These are phyloP conservation scores for Mallotus villosus DNA, from an alignment of 2,797 vertebrate species.

Conservation along the genomic window DNA sequence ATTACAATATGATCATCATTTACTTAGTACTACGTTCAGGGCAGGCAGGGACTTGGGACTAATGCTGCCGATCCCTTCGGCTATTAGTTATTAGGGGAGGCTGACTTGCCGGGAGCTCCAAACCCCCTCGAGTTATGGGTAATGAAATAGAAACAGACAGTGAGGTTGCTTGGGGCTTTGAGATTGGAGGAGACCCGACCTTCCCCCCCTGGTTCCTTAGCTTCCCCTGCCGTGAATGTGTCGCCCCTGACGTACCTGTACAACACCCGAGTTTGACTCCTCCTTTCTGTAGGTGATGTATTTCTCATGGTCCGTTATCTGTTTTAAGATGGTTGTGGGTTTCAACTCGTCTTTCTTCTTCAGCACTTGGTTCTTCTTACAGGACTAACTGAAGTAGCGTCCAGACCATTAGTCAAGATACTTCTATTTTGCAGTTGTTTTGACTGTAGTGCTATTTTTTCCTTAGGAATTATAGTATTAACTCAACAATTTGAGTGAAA, in stretches of 20 bases:
- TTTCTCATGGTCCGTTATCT: constrained; percentile 5
- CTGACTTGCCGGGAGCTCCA: constrained; percentile 68
- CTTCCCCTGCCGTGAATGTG: constrained; percentile 37
- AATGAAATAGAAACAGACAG: constrained; percentile 61
- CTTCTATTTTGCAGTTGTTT: too few relatives aligned
- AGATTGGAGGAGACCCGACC: constrained; percentile 62
- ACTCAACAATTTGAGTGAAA: too few relatives aligned
- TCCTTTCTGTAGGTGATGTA: constrained; percentile 23
- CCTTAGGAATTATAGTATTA: too few relatives aligned
- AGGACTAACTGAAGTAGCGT: too few relatives aligned
- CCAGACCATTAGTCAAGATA: too few relatives aligned
- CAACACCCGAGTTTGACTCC: constrained; percentile 29
- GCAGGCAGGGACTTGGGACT: constrained; percentile 48
- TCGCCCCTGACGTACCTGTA: constrained; percentile 27
- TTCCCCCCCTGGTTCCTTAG: constrained; percentile 35
- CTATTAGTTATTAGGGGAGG: constrained; percentile 72
- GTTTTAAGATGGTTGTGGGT: not conserved
- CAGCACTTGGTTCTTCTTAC: too few relatives aligned
- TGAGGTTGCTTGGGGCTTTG: constrained; percentile 63
- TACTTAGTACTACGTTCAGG: constrained; percentile 40
- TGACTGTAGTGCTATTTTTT: too few relatives aligned
- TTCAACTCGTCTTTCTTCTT: too few relatives aligned
- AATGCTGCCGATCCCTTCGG: constrained; percentile 62
- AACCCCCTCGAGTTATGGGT: constrained; percentile 64
- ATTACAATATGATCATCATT: not conserved